These are phyloP conservation scores for Euwallacea fornicatus DNA, from an alignment of 1,140 invertebrate species.

Conservation along the genomic window DNA sequence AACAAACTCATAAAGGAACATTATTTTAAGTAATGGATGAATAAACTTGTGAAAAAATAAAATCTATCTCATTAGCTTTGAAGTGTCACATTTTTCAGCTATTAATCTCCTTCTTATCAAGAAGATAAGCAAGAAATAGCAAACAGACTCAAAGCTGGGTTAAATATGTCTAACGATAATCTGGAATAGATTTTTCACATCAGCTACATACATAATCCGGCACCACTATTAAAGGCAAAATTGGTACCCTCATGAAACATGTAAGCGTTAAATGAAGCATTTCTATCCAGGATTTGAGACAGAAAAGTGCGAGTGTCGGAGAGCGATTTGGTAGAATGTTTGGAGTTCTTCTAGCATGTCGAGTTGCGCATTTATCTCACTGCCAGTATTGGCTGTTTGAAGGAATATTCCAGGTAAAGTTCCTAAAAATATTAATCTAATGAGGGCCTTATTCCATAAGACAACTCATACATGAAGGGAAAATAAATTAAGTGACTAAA, in stretches of 20 bases:
- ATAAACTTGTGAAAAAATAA: background rate
- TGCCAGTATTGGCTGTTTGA: slow-evolving; percentile 38
- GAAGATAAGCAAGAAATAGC: background rate
- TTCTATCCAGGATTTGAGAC: slow-evolving; percentile 42
- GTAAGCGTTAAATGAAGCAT: slow-evolving; percentile 66
- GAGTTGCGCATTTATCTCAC: slow-evolving; percentile 13
- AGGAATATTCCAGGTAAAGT: slow-evolving; percentile 32
- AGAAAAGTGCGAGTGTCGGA: slow-evolving; percentile 36
- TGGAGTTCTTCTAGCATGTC: slow-evolving; percentile 33
- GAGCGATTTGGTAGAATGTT: slow-evolving; percentile 33
- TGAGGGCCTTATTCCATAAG: background rate
- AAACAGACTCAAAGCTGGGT: no score
- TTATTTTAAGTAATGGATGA: background rate
- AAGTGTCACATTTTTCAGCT: background rate
- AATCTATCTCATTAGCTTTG: no score
- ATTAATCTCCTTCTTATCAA: background rate
- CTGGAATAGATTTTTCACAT: no score
- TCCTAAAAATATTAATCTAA: background rate
- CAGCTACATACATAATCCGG: background rate
- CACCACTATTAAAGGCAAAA: slow-evolving; percentile 61
- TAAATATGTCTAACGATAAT: no score
- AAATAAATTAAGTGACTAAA: no score
- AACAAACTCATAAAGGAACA: background rate
- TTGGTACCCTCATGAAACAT: slow-evolving; percentile 75
- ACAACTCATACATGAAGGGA: background rate